Evolutionary conservation across 2,113 vertebrate genomes (phyloP), one percentile per base, ranked within the genome.

Genomic region (Antechinus flavipes): DNA sequence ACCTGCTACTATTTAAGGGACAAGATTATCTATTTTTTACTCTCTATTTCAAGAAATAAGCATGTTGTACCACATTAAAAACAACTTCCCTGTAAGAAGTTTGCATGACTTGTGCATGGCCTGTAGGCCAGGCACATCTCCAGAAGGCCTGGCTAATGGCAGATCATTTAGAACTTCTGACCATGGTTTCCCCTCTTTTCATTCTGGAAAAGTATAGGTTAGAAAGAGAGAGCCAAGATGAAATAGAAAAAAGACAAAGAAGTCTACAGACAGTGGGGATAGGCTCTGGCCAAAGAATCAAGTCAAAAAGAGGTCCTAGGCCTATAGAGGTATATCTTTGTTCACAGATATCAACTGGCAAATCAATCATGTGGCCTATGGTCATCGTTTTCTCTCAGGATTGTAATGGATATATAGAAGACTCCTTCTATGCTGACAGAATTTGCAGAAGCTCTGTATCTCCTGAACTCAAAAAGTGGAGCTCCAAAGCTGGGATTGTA

Each of bases 141-240:
- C 14, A 90, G 92, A 16, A 96, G 52, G n/a, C 35, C 91, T 11
- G 93, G 11, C 54, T 58, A 52, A 19, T 55, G 35, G 54, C 2
- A 94, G 94, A 26, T 49, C 93, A 95, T 92, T 35, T 56, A 97
- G 55, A 68, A 8, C 58, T 54, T 27, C 46, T 94, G 9, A 89
- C 61, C 50, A 55, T 54, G 8, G 50, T 49, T 47, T 95, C 5
- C 30, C 24, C 92, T 92, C 24, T n/a, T 11, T 90, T 92, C 47
- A 58, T 1, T 30, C 46, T 92, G 84, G 24, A 90, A 91, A n/a
- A 76, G 35, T 22, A 76, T 5, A 76, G 68, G 14, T 35, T 4
- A 76, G 35, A 49, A 49, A n/a, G 35, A 76, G 68, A n/a, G 68
- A 42, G 68, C 16, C 5, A 76, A 76, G 4, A 76, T 76, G 35